These are phyloP conservation scores for Catharus minimus DNA, from an alignment of 2,113 vertebrate species.

Conservation along the genomic window DNA sequence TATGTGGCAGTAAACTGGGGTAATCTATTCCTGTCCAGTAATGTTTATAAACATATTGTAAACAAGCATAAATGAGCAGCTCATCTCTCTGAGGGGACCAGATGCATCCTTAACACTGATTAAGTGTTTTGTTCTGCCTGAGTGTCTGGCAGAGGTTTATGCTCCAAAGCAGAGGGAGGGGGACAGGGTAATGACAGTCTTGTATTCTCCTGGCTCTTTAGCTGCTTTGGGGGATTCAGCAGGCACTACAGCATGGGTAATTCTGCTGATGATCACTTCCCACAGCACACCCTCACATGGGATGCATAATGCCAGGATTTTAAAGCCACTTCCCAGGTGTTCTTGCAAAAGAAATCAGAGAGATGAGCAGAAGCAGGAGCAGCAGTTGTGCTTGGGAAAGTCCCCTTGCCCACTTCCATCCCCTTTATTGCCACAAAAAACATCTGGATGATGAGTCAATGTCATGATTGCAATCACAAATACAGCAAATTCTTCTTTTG, in stretches of 20 bases:
- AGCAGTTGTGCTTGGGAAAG: accelerated
- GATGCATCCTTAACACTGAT: conserved; percentile 77
- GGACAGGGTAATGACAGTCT: conserved; percentile 61
- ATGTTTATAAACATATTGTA: conserved; percentile 77
- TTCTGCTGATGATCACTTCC: conserved; percentile 29
- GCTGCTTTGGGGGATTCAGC: conserved; percentile 49
- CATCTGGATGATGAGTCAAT: neutral
- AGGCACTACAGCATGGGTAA: conserved; percentile 9
- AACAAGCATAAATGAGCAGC: conserved; percentile 73
- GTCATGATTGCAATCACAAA: neutral
- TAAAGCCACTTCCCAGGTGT: neutral
- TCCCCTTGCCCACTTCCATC: accelerated
- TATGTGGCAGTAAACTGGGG: conserved; percentile 18
- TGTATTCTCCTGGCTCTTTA: conserved; percentile 58
- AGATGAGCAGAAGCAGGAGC: neutral
- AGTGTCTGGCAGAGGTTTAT: conserved; percentile 71
- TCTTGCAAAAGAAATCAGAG: accelerated
- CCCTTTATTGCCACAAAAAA: neutral
- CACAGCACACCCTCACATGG: neutral
- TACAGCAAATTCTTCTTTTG: neutral
- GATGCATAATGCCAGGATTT: neutral
- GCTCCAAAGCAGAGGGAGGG: conserved; percentile 44
- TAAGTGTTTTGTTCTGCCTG: conserved; percentile 77
- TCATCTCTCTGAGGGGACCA: conserved; percentile 72
- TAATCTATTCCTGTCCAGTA: conserved; percentile 69